phyloP scores from a whole-genome alignment of 2,113 vertebrate species.

The rat (Rattus norvegicus) region DNA sequence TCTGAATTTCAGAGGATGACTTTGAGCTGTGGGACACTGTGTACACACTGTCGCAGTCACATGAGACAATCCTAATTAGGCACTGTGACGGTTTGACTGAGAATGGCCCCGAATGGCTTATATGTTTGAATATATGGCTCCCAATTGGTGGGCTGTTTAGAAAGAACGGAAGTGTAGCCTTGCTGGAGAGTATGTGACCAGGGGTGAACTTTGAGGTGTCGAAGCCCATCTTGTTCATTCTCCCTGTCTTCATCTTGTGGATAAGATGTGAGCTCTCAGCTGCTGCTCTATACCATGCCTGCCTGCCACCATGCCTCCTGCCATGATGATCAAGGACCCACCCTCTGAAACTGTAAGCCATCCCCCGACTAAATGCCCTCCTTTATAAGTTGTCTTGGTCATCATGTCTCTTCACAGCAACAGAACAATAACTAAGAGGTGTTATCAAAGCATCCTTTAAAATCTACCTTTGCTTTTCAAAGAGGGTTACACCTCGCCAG shows the following conservation, averaged over 20 bases:
- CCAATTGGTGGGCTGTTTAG: not conserved
- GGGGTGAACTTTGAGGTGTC: not conserved
- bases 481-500: not conserved
- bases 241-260: not conserved
- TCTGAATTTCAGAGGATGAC: not conserved
- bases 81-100: not conserved
- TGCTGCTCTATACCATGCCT: not conserved
- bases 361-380: not conserved
- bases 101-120: not conserved
- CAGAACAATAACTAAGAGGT: not conserved
- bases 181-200: not conserved
- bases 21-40: not conserved
- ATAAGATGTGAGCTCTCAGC: not conserved
- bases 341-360: not conserved
- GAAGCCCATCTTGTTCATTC: not conserved
- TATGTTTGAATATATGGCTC: not conserved
- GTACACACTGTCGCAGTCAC: not conserved
- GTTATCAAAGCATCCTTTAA: not conserved
- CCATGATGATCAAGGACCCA: not conserved
- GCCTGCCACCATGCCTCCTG: not conserved
- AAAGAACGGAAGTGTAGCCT: not conserved
- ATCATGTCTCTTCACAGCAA: not conserved
- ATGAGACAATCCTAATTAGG: not conserved
- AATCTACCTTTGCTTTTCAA: slow-evolving; percentile 16
- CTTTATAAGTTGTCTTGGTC: not conserved